phyloP scores from a whole-genome alignment of 1,140 invertebrate species.

The Drosophila tropicalis region DNA sequence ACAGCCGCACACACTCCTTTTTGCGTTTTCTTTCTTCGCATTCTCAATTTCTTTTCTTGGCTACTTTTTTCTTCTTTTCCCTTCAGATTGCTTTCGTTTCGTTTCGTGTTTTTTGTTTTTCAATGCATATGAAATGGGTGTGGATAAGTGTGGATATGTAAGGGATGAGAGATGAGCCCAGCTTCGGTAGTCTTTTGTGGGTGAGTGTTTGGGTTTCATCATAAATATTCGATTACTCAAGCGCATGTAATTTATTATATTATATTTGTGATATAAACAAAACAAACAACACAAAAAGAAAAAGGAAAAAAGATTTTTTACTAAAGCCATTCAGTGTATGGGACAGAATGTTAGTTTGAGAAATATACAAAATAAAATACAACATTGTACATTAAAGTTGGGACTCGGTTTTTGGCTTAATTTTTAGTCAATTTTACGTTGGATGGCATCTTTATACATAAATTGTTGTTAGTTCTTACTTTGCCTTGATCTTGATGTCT shows the following conservation, averaged over 20 bases:
- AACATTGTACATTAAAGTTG: background rate
- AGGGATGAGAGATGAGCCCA: slow-evolving; percentile 31
- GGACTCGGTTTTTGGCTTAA: background rate
- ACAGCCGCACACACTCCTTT: slow-evolving; percentile 55
- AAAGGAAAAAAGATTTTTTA: background rate
- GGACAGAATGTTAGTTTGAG: background rate
- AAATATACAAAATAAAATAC: background rate
- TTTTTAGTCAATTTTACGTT: background rate
- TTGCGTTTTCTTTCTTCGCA: slow-evolving; percentile 1
- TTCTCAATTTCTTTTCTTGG: slow-evolving; percentile 12
- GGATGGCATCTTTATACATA: background rate
- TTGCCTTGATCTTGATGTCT: too few relatives aligned
- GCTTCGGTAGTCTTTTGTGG: slow-evolving; percentile 42
- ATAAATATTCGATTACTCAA: slow-evolving; percentile 78
- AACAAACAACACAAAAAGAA: background rate
- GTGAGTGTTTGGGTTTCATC: slow-evolving; percentile 51
- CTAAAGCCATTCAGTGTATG: background rate
- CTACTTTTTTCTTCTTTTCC: slow-evolving; percentile 1
- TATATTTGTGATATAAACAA: slow-evolving; percentile 51
- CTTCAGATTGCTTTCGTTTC: slow-evolving; percentile 22
- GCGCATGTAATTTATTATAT: slow-evolving; percentile 76
- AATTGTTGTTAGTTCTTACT: too few relatives aligned
- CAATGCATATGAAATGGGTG: slow-evolving; percentile 66
- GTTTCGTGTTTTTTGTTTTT: slow-evolving; percentile 28
- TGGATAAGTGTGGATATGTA: slow-evolving; percentile 41